Conservation (phyloP, 2,113 vertebrate genomes). For the Larimichthys crocea region DNA sequence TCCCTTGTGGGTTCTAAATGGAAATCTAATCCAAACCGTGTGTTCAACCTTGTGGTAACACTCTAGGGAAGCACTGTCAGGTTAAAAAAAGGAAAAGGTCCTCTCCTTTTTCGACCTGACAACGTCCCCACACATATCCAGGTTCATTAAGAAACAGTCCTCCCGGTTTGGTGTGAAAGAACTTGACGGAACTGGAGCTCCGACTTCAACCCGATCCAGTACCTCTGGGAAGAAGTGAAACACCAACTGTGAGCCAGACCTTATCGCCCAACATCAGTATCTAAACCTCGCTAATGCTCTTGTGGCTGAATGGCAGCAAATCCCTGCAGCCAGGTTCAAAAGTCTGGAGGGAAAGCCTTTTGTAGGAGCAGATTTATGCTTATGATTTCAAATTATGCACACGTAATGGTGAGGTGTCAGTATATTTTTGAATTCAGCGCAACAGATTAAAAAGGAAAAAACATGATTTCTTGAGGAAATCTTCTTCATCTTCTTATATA, state of each 20-base stretch:
- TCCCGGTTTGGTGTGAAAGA: background rate
- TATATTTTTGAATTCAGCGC: background rate
- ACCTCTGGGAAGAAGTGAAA: background rate
- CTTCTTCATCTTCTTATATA: background rate
- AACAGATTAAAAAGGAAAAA: background rate
- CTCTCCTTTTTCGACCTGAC: too few relatives aligned
- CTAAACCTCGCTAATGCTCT: background rate
- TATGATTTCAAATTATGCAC: background rate
- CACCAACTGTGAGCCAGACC: background rate
- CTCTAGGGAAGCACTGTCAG: too few relatives aligned
- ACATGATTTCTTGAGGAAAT: background rate
- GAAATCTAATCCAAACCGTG: too few relatives aligned
- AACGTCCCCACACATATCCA: too few relatives aligned
- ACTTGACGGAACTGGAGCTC: background rate
- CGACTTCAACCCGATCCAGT: background rate
- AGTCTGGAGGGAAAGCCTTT: background rate
- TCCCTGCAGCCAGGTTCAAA: background rate
- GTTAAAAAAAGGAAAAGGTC: too few relatives aligned
- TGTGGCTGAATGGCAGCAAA: constrained; percentile 2
- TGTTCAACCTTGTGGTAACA: too few relatives aligned
- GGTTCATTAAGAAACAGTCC: background rate
- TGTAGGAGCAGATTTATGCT: background rate
- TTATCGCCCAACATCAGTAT: background rate
- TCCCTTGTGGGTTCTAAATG: too few relatives aligned
- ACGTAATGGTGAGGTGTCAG: background rate